A percentile compares a stretch with the other conserved stretches of the same genome.
Conservation (phyloP, 2,797 vertebrate species). For the Platyrinchus mystaceus region DNA sequence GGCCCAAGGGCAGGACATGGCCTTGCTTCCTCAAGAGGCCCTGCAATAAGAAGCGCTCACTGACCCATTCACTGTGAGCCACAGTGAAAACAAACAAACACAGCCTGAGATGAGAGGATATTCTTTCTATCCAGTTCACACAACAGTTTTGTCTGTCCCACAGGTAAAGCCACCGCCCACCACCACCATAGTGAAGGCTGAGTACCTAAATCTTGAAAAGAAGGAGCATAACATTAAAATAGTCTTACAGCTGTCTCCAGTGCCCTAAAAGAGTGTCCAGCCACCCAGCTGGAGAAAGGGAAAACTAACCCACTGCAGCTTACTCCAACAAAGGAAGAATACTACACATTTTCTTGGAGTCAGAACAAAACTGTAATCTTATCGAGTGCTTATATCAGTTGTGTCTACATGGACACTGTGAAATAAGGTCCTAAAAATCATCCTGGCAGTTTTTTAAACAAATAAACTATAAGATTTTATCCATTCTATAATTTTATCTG, state of each 20-base stretch:
- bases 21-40: background rate
- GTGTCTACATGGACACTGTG: background rate
- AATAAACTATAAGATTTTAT: slow-evolving; percentile 67
- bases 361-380: slow-evolving; percentile 5
- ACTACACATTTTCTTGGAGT: background rate
- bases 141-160: background rate
- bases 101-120: background rate
- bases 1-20: too few species aligned
- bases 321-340: background rate
- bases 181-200: fast-evolving
- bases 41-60: background rate
- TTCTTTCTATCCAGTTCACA: fast-evolving
- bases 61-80: background rate
- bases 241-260: background rate
- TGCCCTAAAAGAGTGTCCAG: background rate
- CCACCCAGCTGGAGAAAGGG: background rate
- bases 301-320: background rate
- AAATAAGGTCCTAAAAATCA: slow-evolving; percentile 63
- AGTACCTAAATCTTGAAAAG: background rate
- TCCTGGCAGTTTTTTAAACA: slow-evolving; percentile 66
- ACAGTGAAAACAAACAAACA: background rate
- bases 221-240: background rate
- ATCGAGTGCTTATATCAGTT: background rate
- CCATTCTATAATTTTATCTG: slow-evolving; percentile 57
- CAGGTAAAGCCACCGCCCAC: too few species aligned